Percentiles rank a stretch among this genome's conserved stretches.
phyloP scores from a whole-genome alignment of 2,797 vertebrate genomes.

The Limnodromus scolopaceus region DNA sequence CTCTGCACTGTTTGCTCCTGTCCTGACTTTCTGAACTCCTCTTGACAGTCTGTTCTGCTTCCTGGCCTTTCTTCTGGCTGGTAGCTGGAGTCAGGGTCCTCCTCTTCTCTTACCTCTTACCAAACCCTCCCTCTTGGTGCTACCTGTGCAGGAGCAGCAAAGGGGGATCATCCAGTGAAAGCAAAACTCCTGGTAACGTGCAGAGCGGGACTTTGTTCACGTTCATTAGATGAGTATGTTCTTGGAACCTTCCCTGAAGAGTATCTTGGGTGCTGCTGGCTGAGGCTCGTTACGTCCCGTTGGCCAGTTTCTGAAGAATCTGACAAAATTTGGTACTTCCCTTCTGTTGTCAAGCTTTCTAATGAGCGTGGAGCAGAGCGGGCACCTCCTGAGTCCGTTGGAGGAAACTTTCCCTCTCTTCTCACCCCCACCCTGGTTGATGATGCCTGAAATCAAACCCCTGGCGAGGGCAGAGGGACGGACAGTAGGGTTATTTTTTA shows the following conservation, averaged over 20 bases:
- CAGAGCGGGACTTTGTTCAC: background rate
- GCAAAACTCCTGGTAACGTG: background rate
- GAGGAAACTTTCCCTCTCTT: background rate
- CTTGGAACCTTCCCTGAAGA: background rate
- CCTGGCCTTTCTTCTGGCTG: background rate
- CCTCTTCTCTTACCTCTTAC: background rate
- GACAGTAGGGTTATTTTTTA: background rate
- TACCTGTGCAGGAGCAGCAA: background rate
- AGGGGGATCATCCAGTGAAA: background rate
- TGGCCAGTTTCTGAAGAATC: background rate
- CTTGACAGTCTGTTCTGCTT: background rate
- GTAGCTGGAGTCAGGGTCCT: background rate
- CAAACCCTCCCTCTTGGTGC: background rate
- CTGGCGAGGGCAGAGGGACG: background rate
- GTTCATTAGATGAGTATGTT: background rate
- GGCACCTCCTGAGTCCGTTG: background rate
- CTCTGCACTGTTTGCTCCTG: background rate
- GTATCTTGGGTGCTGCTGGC: background rate
- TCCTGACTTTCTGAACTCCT: background rate
- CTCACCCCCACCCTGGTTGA: background rate
- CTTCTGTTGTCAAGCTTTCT: background rate
- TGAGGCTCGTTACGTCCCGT: background rate
- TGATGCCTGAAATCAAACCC: background rate
- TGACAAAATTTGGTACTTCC: background rate
- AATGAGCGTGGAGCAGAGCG: background rate